A percentile compares a stretch with the other conserved stretches of the same genome.
phyloP scores from a whole-genome alignment of 2,888 invertebrate genomes.

The Hartigia nigra region DNA sequence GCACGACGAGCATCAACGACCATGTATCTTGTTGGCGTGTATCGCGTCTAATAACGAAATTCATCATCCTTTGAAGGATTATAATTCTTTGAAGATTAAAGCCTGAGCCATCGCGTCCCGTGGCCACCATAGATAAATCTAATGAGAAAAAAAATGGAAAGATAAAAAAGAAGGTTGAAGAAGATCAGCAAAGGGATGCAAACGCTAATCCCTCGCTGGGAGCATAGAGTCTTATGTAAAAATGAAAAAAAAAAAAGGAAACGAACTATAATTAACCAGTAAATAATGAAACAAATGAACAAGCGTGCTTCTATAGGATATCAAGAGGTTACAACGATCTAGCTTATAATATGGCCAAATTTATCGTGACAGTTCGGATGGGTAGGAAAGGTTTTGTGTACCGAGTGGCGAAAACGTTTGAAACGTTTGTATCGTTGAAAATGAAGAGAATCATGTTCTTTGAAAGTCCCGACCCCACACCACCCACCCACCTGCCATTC shows the following conservation, averaged over 20 bases:
- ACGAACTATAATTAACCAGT: not conserved
- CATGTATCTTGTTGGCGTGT: not conserved
- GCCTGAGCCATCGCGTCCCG: constrained; percentile 28
- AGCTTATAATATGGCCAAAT: not conserved
- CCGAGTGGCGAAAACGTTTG: constrained; percentile 13
- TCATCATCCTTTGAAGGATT: constrained; percentile 48
- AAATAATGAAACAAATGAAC: not conserved
- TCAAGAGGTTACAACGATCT: not conserved
- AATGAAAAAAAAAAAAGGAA: not conserved
- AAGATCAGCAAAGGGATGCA: not conserved
- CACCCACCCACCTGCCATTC: constrained; percentile 33
- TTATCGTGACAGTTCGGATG: not conserved
- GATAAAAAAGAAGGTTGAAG: not conserved
- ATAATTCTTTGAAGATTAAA: constrained; percentile 56
- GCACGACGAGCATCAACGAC: not conserved
- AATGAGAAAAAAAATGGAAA: not conserved
- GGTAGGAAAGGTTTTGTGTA: not conserved
- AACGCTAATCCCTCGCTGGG: constrained; percentile 16
- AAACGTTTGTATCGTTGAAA: constrained; percentile 30
- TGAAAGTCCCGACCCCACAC: constrained; percentile 11
- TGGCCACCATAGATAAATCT: not conserved
- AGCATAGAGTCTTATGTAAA: not conserved
- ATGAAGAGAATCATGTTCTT: constrained; percentile 28
- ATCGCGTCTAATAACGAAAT: constrained; percentile 39
- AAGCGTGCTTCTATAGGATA: not conserved